Base-by-base conservation (phyloP, 2,113 vertebrate species). In the Dicaeum eximium region DNA sequence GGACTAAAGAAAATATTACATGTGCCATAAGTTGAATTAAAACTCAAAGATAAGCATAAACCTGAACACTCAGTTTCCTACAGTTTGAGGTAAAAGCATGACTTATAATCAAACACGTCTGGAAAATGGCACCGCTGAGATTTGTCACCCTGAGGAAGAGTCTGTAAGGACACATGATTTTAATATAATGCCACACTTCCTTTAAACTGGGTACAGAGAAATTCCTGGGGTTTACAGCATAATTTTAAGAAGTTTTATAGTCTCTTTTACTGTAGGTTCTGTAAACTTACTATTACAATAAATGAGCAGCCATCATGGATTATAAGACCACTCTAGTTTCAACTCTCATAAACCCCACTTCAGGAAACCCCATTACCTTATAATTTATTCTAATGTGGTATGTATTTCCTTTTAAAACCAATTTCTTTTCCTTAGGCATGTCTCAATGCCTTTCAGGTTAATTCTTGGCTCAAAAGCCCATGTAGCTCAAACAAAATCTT, bases 1-100 rank as follows among this genome's bases (percentile, higher is more conserved):
- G 64, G 80, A 88, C 81, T 92, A 66, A 87, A 72, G 80, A 69
- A 95, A 88, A 92, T 51, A 87, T 30, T 73, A 42, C 78, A 66
- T 1, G 3, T 85, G 50, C 75, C 28, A 2, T 42, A 85, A 87
- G 33, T 42, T 90, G 87, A 91, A 89, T 92, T 90, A 85, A 79
- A 92, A 87, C 58, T 65, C 66, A 65, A 71, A 92, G 48, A 75
- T 28, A 95, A 88, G 50, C 67, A 80, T 42, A 90, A 86, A 86
- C 19, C 69, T 16, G 45, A 82, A 35, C 50, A 61, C 66, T 72
- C 40, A 2, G 6, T 50, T 87, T 87, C 66, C 84, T 62, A 10
- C 21, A 57, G 42, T 57, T 35, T 75, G 51, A 85, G 22, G 47
- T 61, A 78, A 58, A 72, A 62, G 28, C 33, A 38, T 31, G 62